Evolutionary conservation across 2,113 vertebrate genomes (phyloP).

Genomic region (Pseudorhombus dupliciocellatus): DNA sequence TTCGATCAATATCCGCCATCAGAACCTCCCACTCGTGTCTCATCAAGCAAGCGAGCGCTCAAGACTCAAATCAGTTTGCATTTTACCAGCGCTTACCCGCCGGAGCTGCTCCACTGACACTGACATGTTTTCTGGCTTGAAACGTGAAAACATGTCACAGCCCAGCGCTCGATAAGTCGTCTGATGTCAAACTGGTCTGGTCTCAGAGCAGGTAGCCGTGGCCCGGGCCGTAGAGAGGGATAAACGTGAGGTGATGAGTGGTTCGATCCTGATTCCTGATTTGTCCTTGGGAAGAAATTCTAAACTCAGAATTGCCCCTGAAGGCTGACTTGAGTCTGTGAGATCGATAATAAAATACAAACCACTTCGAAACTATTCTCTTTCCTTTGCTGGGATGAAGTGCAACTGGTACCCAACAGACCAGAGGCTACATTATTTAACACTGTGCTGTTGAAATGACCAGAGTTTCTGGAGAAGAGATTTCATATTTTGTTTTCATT

Average conservation of each 20-base stretch:
- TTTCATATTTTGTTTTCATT: no score
- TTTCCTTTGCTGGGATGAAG: background rate
- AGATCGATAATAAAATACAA: background rate
- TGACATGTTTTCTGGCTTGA: background rate
- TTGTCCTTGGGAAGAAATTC: background rate
- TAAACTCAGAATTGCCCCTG: background rate
- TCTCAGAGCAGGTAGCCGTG: background rate
- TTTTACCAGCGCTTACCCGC: slow-evolving; percentile 17
- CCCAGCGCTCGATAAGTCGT: no score
- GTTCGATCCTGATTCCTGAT: background rate
- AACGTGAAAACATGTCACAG: background rate
- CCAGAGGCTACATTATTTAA: background rate
- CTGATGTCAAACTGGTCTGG: background rate
- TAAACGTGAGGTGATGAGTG: background rate
- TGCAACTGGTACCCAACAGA: background rate
- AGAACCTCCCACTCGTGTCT: background rate
- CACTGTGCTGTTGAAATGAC: background rate
- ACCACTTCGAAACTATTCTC: background rate
- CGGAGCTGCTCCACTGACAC: background rate
- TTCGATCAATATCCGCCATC: slow-evolving; percentile 54
- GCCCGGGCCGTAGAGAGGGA: no score
- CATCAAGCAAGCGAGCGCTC: background rate
- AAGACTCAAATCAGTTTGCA: background rate
- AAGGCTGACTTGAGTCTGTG: background rate
- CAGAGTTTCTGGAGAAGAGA: no score